Base-by-base conservation (phyloP, 2,888 invertebrate species). In the Cosmorhoe ocellata region DNA sequence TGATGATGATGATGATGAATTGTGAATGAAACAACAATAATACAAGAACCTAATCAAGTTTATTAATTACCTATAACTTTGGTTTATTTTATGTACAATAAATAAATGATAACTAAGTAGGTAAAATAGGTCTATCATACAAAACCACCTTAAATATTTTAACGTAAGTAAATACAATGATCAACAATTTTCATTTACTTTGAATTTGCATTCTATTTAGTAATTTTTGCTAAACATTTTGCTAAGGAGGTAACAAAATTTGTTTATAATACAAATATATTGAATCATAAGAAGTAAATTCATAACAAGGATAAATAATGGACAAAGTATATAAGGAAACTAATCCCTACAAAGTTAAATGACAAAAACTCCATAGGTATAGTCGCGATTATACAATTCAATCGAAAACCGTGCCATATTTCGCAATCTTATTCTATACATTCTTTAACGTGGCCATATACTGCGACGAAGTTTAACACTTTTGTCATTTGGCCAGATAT, bases 61-160 rank as follows among this genome's bases (percentile, higher is more conserved):
- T 86, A 86, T 85, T 87, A 74, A 80, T 84, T 86, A 84, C 80
- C 80, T 74, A 82, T 89, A 89, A 87, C 90, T 90, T 90, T 90
- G 89, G 89, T 89, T 84, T 90, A 75, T 86, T 84, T 84, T 87
- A 87, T 86, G 81, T 81, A 87, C 82, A 85, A 86, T 84, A 87
- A 86, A 86, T 84, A 83, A 81, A 81, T 67, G 76, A 75, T 69
- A 83, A 81, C 78, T 81, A 83, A 74, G 63, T 81, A 83, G 74
- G 63, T 69, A 75, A 74, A 74, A 72, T 72, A 79, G 67, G 71
- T 76, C 64, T 80, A 76, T 79, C 69, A 74, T 79, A 86, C 79
- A 82, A 70, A 76, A 79, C 70, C 71, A 73, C 68, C 67, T 71
- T 70, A 70, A 67, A 74, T 66, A 66, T 66, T 38, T 64, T 42